Evolutionary conservation across 2,113 vertebrate genomes (phyloP).

Genomic region (Rhipidura dahli): DNA sequence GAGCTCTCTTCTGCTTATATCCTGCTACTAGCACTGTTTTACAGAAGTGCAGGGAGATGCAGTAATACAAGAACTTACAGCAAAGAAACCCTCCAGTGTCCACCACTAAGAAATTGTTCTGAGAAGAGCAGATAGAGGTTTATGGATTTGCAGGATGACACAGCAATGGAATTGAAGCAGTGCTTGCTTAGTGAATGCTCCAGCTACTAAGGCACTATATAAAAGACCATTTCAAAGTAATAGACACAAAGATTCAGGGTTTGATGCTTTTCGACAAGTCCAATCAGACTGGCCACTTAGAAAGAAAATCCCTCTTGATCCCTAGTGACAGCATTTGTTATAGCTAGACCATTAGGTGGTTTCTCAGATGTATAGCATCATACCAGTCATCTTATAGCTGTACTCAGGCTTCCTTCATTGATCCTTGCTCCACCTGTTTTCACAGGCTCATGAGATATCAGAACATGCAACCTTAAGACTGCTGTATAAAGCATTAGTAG

Average conservation of each 20-base stretch:
- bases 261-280: not conserved
- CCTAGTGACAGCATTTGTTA: not conserved
- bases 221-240: not conserved
- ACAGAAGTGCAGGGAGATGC: not conserved
- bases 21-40: not conserved
- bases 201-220: not conserved
- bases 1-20: not conserved
- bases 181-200: not conserved
- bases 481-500: not conserved
- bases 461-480: not conserved
- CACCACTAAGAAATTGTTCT: not conserved
- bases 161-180: not conserved
- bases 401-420: not conserved
- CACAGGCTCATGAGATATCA: not conserved
- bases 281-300: not conserved
- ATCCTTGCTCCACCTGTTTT: not conserved
- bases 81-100: not conserved
- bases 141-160: not conserved
- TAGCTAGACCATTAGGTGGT: not conserved
- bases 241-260: not conserved
- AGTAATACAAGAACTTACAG: not conserved
- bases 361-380: not conserved
- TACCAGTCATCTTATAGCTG: not conserved
- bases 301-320: not conserved
- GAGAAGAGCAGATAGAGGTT: not conserved